phyloP scores from a whole-genome alignment of 2,888 invertebrate genomes.

The Noctua pronuba region DNA sequence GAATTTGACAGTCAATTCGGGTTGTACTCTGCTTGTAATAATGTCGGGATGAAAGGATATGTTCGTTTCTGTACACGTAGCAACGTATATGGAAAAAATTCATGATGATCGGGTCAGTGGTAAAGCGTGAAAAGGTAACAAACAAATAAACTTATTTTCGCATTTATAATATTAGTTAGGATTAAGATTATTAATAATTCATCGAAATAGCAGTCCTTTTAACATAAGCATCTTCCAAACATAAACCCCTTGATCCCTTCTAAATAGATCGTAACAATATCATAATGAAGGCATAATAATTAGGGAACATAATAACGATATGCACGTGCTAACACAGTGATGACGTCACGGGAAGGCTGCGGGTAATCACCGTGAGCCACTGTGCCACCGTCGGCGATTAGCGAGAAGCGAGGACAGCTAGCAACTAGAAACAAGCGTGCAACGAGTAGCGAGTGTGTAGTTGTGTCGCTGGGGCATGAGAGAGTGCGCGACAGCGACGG shows the following conservation, averaged over 20 bases:
- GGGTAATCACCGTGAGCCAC: neutral
- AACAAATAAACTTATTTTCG: too few relatives aligned
- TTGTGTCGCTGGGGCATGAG: neutral
- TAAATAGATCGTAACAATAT: conserved; percentile 11
- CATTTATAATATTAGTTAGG: too few relatives aligned
- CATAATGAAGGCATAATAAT: conserved; percentile 34
- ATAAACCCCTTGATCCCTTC: neutral
- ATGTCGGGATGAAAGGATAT: too few relatives aligned
- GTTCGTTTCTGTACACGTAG: too few relatives aligned
- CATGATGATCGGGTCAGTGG: too few relatives aligned
- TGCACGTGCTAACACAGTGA: conserved; percentile 25
- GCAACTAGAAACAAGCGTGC: neutral
- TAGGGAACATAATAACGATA: conserved; percentile 18
- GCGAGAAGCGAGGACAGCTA: neutral
- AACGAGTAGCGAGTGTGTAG: neutral
- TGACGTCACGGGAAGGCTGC: conserved; percentile 20
- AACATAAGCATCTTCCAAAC: neutral
- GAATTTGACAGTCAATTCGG: too few relatives aligned
- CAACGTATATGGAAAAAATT: too few relatives aligned
- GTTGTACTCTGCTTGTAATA: too few relatives aligned
- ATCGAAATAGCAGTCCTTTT: neutral
- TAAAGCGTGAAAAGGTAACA: too few relatives aligned
- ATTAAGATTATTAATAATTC: too few relatives aligned
- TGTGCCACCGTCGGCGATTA: neutral
- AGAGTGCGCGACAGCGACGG: neutral